These are phyloP conservation scores for Laticauda colubrina DNA, from an alignment of 2,113 vertebrate genomes.

Conservation along the genomic window DNA sequence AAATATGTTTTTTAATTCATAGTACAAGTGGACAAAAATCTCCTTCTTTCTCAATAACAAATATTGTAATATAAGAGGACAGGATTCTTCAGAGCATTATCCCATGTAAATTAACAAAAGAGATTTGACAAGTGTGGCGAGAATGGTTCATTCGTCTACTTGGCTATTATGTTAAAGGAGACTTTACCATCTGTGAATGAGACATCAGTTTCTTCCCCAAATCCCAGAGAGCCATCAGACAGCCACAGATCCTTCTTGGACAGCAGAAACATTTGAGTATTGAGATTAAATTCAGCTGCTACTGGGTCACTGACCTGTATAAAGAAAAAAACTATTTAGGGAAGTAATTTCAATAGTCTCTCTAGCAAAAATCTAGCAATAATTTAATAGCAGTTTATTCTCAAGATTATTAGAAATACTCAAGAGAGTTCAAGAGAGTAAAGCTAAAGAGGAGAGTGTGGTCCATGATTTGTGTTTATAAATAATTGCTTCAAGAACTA, in stretches of 20 bases:
- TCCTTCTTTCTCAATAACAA: neutral
- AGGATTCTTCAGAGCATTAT: neutral
- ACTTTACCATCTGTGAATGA: slow-evolving; percentile 78
- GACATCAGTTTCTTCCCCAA: slow-evolving; percentile 76
- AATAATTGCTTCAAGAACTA: neutral
- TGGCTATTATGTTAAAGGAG: neutral
- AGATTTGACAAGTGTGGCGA: neutral
- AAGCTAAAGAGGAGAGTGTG: neutral
- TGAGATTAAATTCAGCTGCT: slow-evolving; percentile 82
- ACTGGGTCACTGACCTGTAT: slow-evolving; percentile 80
- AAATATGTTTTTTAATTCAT: neutral
- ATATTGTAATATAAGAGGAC: neutral
- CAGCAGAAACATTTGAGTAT: slow-evolving; percentile 81
- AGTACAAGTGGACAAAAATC: neutral
- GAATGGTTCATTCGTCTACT: neutral
- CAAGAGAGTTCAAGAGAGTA: neutral
- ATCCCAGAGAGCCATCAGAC: slow-evolving; percentile 81
- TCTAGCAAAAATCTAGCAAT: neutral
- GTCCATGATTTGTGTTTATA: neutral
- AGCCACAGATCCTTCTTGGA: slow-evolving; percentile 81
- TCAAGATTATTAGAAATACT: neutral
- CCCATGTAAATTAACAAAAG: neutral
- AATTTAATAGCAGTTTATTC: neutral
- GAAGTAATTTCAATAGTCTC: neutral
- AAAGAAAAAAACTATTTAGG: neutral